Evolutionary conservation across 2,888 invertebrate species (phyloP).

Genomic region (Drosophila suboccidentalis): DNA sequence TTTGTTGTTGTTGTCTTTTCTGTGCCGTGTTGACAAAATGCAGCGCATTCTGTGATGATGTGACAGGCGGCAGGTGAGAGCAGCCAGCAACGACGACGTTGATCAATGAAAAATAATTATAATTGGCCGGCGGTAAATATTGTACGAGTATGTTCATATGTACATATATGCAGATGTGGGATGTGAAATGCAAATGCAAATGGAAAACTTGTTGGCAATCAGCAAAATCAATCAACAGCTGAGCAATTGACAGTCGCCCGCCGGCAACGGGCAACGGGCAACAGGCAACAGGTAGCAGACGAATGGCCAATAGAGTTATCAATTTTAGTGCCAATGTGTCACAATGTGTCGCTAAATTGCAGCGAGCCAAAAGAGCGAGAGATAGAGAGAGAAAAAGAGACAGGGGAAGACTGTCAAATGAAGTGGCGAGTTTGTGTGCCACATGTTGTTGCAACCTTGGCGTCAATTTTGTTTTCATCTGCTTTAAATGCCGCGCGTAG

Average conservation of each 20-base stretch:
- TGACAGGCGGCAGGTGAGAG: slow-evolving; percentile 56
- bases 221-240: slow-evolving; percentile 74
- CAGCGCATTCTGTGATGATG: slow-evolving; percentile 66
- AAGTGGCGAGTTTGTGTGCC: slow-evolving; percentile 50
- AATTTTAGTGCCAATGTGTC: slow-evolving; percentile 77
- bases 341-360: slow-evolving; percentile 59
- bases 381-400: not conserved
- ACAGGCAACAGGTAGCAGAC: slow-evolving; percentile 19
- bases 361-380: slow-evolving; percentile 1
- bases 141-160: not conserved
- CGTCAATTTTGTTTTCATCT: slow-evolving; percentile 38
- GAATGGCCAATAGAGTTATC: slow-evolving; percentile 78
- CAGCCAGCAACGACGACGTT: slow-evolving; percentile 24
- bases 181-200: slow-evolving; percentile 61
- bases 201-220: slow-evolving; percentile 77
- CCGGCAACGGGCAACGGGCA: slow-evolving; percentile 22
- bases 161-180: slow-evolving; percentile 4
- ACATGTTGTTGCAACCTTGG: slow-evolving; percentile 47
- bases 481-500: slow-evolving; percentile 55
- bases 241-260: slow-evolving; percentile 71
- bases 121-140: slow-evolving; percentile 67
- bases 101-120: slow-evolving; percentile 70
- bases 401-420: slow-evolving; percentile 10
- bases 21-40: slow-evolving; percentile 68
- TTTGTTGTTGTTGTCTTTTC: slow-evolving; percentile 19